phyloP scores from a whole-genome alignment of 2,113 vertebrate genomes.

The Leptosomus discolor region DNA sequence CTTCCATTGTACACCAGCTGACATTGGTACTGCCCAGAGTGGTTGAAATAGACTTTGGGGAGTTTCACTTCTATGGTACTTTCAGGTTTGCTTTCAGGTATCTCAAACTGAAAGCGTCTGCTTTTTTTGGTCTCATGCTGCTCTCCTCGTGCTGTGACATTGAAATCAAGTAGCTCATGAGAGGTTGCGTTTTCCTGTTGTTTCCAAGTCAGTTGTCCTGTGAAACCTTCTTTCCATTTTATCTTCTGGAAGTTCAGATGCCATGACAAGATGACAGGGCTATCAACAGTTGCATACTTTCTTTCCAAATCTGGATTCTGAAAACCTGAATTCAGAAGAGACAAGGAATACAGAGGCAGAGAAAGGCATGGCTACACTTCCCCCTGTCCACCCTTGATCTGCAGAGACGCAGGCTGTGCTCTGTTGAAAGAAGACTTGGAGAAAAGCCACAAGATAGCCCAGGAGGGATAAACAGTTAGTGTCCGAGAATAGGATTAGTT shows the following conservation, averaged over 20 bases:
- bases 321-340: constrained; percentile 54
- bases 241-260: not conserved
- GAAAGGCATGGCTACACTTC: not conserved
- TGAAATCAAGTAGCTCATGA: not conserved
- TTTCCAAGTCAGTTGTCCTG: not conserved
- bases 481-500: not conserved
- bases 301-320: not conserved
- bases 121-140: not conserved
- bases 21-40: constrained; percentile 57
- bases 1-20: not conserved
- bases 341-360: not conserved
- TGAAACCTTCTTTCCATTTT: not conserved
- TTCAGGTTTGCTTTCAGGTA: not conserved
- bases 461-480: not conserved
- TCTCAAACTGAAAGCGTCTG: not conserved
- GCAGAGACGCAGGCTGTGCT: not conserved
- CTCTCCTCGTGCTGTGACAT: not conserved
- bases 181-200: accelerated
- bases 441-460: not conserved
- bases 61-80: not conserved
- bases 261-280: constrained; percentile 21
- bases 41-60: not conserved
- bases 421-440: not conserved
- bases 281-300: not conserved
- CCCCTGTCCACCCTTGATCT: not conserved